Conservation (phyloP, 2,113 vertebrate species). For the Gallinago undulata region DNA sequence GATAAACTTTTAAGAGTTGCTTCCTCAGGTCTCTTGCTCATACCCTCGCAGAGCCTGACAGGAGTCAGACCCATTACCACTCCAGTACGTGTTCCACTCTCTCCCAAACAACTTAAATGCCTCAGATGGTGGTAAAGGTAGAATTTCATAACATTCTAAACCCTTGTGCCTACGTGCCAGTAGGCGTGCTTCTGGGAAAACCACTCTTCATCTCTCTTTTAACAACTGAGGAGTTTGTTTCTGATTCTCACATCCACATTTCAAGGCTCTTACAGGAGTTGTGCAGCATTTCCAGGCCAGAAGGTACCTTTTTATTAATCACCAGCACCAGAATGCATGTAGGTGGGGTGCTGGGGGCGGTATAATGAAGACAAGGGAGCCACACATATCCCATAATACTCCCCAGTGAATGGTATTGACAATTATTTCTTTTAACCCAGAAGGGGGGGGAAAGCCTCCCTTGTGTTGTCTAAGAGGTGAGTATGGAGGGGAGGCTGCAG, state of each 20-base stretch:
- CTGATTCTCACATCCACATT: fast-evolving
- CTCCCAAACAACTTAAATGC: background rate
- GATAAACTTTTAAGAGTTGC: background rate
- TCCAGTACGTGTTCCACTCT: background rate
- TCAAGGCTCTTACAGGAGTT: background rate
- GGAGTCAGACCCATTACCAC: background rate
- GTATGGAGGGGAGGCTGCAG: fast-evolving
- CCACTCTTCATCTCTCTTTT: background rate
- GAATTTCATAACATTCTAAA: background rate
- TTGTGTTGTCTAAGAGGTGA: fast-evolving
- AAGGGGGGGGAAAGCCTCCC: fast-evolving
- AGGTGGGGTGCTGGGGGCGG: fast-evolving
- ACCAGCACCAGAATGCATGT: fast-evolving
- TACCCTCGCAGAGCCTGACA: background rate
- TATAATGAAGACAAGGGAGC: fast-evolving
- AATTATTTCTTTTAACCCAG: fast-evolving
- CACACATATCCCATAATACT: fast-evolving
- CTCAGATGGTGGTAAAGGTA: background rate
- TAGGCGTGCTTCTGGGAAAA: background rate
- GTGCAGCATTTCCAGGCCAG: fast-evolving
- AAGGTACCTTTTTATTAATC: fast-evolving
- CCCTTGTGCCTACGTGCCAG: fast-evolving
- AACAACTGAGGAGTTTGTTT: fast-evolving
- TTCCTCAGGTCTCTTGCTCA: fast-evolving
- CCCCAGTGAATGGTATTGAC: fast-evolving